Conservation (phyloP, 2,113 vertebrate species). For the Zosterops hypoxanthus region DNA sequence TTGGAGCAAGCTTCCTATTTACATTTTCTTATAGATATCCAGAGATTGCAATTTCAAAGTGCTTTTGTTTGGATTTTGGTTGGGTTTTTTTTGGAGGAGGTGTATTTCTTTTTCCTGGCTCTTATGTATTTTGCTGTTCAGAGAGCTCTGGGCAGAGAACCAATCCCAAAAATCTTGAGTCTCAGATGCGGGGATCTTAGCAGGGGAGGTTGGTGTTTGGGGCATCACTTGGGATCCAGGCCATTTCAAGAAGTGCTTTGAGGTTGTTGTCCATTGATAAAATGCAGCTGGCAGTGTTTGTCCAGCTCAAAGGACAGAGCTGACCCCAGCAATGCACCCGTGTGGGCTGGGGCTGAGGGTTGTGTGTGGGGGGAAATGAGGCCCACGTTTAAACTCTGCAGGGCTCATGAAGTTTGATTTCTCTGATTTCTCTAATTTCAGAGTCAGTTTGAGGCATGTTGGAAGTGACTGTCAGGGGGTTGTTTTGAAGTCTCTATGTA, state of each 20-base stretch:
- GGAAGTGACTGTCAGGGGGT: not conserved
- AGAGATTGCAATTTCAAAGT: not conserved
- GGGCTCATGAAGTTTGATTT: not conserved
- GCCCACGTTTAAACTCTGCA: not conserved
- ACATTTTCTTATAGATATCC: not conserved
- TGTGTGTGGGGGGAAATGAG: not conserved
- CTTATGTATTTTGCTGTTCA: accelerated
- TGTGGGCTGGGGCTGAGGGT: accelerated
- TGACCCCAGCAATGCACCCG: accelerated
- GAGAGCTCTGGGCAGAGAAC: not conserved
- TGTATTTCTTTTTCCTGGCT: not conserved
- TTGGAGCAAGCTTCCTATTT: not conserved
- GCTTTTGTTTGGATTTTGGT: not conserved
- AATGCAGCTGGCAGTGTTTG: not conserved
- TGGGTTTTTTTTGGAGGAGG: accelerated
- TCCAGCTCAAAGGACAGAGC: not conserved
- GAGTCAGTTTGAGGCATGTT: not conserved
- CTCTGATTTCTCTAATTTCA: not conserved
- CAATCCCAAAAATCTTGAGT: not conserved
- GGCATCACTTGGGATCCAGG: accelerated
- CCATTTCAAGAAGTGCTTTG: not conserved
- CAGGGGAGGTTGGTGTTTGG: not conserved
- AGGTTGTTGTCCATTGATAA: not conserved
- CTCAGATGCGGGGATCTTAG: accelerated
- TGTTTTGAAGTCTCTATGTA: not conserved